Base-by-base conservation (phyloP, 2,797 vertebrate species). In the Halcyon chelicuti region DNA sequence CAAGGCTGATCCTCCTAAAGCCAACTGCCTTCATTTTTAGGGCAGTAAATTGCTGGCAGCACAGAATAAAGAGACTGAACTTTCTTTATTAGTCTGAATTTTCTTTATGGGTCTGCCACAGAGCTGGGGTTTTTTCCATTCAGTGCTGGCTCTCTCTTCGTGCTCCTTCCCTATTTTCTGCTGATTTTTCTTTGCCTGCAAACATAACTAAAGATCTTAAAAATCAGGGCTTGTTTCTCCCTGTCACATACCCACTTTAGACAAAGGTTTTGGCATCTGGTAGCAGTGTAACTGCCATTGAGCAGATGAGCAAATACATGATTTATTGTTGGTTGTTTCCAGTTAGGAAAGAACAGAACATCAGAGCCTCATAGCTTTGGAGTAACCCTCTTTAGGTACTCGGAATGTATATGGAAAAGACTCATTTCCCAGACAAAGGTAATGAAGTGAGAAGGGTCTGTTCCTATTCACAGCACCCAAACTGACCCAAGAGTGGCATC, bases 81-180 rank as follows among this genome's bases (percentile, higher is more conserved):
- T 92, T 96, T 81, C 77, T 83, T 96, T 74, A 87, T 92, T 93
- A 90, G 68, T 57, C 68, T 86, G 72, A 93, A 95, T 95, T 92
- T 92, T 96, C 91, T 95, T 96, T 94, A 96, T 86, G 61, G 81
- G 12, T 77, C 87, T 96, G 96, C 72, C 91, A 87, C 87, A 80
- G 68, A 39, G 7, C 57, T 80, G 40, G 17, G 88, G 92, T 8
- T 55, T 54, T 93, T 95, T 90, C 79, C 58, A 29, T 72, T 83
- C 49, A 35, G 31, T 67, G 49, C 86, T 91, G 78, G 9, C 68
- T 67, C 28, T 90, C 55, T 83, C 62, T 61, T 88, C 61, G 15
- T 14, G 46, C 25, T 84, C 25, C 20, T 35, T 90, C 13, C 25
- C 31, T 23, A n/a, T 33, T 68, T 94, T 92, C 71, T 94, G 58